Evolutionary conservation across 2,888 invertebrate species (phyloP), one percentile per base, ranked within the genome.

Genomic region (Ypsolopha sequella): DNA sequence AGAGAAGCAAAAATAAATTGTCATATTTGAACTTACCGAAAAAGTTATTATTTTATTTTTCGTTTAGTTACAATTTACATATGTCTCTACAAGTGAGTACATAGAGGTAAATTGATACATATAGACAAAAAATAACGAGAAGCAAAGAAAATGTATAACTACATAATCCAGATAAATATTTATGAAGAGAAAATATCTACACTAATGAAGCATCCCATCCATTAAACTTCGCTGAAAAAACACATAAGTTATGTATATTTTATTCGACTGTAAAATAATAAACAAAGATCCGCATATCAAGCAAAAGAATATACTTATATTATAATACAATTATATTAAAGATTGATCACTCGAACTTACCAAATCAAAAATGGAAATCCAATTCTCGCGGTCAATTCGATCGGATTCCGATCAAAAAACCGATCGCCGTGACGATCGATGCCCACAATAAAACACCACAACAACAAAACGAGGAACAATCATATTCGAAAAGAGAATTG

Each of bases 401-500:
- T 82, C 76, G 76, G 70, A 77, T 77, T 76, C 76, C 76, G 77
- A 80, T 82, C 77, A 80, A 82, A 84, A 79, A 82, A 77, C 70
- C 68, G 67, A 73, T 76, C 74, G 72, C 82, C 82, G 79, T 84
- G 82, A 85, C 84, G 84, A 73, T 77, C 84, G 84, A 73, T 77
- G 70, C 72, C 71, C 71, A 80, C 73, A 82, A 84, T 80, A 82
- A 82, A 84, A 82, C 78, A 80, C 70, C 69, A 75, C 73, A 80
- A 78, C 68, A 76, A 80, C 80, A 85, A 85, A 84, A 82, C 82
- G 68, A 81, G 68, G 78, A 81, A 84, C 84, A 82, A 84, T 85
- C 81, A 85, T 84, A 84, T 76, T 79, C 81, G 62, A 76, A 82
- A 82, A 80, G 78, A 82, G 84, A 82, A 86, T 85, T 84, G 85